A percentile compares a stretch with the other conserved stretches of the same genome.
phyloP scores from a whole-genome alignment of 2,888 invertebrate species.

The Pachydiplax longipennis region DNA sequence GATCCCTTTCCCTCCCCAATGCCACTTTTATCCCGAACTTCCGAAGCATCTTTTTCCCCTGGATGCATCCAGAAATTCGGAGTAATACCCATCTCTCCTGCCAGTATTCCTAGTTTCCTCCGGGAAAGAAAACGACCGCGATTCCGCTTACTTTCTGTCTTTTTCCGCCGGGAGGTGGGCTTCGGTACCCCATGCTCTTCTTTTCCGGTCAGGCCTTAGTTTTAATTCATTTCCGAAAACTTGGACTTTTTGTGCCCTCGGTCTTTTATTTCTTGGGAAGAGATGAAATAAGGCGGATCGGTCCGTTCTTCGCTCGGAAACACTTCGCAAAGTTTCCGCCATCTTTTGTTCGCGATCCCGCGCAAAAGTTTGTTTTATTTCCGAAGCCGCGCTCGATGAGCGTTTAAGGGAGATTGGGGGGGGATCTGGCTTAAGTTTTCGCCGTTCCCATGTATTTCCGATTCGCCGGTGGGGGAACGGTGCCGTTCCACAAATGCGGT shows the following conservation, averaged over 20 bases:
- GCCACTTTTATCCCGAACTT: neutral
- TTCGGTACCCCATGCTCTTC: neutral
- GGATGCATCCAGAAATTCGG: neutral
- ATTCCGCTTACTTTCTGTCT: neutral
- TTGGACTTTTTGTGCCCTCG: neutral
- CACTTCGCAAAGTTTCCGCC: neutral
- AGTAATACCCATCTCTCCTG: neutral
- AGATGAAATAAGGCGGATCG: neutral
- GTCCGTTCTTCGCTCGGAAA: neutral
- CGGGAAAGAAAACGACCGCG: neutral
- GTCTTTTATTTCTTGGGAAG: neutral
- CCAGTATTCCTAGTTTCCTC: neutral
- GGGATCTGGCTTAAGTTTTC: neutral
- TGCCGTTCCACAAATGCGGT: too few relatives aligned
- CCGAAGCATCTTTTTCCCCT: neutral
- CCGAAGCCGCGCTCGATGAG: neutral
- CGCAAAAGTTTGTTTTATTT: neutral
- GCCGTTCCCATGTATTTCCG: neutral
- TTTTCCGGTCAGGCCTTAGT: neutral
- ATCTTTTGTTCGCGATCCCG: neutral
- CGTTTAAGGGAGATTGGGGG: neutral
- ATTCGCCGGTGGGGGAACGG: neutral
- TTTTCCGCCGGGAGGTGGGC: neutral
- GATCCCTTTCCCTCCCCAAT: neutral
- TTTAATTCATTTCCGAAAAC: neutral